Conservation (phyloP, 1,140 invertebrate genomes). For the Atta cephalotes region DNA sequence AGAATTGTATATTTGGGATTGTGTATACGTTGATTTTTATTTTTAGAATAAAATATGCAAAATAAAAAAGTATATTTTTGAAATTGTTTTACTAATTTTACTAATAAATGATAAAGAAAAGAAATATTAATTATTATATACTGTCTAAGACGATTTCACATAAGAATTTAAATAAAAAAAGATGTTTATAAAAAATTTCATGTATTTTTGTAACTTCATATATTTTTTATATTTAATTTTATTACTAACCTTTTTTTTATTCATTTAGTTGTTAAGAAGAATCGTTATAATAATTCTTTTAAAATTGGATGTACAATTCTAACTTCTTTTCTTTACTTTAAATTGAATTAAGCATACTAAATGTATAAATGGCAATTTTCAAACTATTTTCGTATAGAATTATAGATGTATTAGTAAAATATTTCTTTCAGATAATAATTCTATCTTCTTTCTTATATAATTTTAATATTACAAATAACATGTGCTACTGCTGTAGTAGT, state of each 20-base stretch:
- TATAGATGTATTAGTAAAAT: neutral
- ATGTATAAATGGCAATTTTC: neutral
- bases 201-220: neutral
- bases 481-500: neutral
- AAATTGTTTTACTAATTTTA: slow-evolving; percentile 10
- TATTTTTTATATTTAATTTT: neutral
- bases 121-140: neutral
- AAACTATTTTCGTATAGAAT: neutral
- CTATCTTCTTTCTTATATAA: neutral
- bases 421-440: neutral
- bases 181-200: neutral
- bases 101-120: neutral
- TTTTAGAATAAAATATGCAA: neutral
- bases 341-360: neutral
- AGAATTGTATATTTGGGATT: neutral
- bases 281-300: neutral
- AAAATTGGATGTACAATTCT: neutral
- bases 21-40: neutral
- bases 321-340: neutral
- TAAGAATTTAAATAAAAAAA: neutral
- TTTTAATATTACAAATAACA: neutral
- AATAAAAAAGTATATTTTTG: neutral
- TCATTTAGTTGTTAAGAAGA: neutral
- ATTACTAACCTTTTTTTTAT: neutral
- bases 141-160: neutral